Conservation (phyloP, 2,797 vertebrate species). For the Myotis myotis region DNA sequence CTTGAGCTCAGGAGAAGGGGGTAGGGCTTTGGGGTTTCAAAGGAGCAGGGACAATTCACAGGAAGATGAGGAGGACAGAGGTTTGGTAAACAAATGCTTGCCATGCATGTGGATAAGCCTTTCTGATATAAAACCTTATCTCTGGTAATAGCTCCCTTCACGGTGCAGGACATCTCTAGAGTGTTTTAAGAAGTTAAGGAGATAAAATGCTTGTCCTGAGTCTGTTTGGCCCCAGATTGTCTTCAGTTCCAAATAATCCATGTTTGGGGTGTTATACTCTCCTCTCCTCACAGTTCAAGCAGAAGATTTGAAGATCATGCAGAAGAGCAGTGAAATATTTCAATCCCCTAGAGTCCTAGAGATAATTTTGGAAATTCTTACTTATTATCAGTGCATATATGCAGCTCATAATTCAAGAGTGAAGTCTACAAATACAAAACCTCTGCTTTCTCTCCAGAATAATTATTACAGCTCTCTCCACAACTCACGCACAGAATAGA, state of each 20-base stretch:
- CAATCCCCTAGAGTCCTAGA: background rate
- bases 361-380: background rate
- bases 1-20: background rate
- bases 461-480: background rate
- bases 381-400: background rate
- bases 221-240: background rate
- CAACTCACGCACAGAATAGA: background rate
- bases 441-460: background rate
- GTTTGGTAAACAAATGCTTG: background rate
- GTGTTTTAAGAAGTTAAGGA: background rate
- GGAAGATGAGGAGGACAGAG: background rate
- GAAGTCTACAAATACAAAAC: background rate
- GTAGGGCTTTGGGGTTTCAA: background rate
- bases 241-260: background rate
- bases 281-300: background rate
- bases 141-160: background rate
- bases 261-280: background rate
- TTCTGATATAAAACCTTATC: too few relatives aligned
- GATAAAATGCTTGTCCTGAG: background rate
- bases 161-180: background rate
- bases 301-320: background rate
- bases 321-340: background rate
- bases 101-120: background rate
- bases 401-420: background rate
- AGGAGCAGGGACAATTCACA: background rate